A percentile compares a stretch with the other conserved stretches of the same genome.
These are phyloP conservation scores for Sebastes jordani DNA, from an alignment of 2,797 vertebrate genomes.

Conservation along the genomic window DNA sequence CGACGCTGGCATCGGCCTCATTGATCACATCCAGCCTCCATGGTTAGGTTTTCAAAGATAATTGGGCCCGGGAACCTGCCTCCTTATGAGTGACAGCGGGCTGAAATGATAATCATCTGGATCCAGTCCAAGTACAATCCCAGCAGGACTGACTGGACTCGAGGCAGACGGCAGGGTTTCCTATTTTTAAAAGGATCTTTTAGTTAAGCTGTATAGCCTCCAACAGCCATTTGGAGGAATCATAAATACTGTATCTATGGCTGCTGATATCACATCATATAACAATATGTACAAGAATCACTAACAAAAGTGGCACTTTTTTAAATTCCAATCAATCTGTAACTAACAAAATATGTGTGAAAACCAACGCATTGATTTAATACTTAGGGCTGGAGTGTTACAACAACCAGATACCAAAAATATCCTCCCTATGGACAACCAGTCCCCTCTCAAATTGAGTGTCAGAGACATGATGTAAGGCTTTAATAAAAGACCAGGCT, in stretches of 20 bases:
- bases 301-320: neutral
- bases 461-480: conserved; percentile 84
- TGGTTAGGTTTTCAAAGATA: conserved; percentile 90
- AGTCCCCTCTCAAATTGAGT: conserved; percentile 62
- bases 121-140: conserved; percentile 70
- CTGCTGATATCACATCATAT: neutral
- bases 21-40: conserved; percentile 91
- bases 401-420: conserved; percentile 12
- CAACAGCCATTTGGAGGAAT: conserved; percentile 34
- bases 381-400: conserved; percentile 7
- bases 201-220: conserved; percentile 45
- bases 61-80: conserved; percentile 86
- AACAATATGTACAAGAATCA: neutral
- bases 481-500: conserved; percentile 83
- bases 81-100: conserved; percentile 81
- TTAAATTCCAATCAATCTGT: neutral
- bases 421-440: conserved; percentile 34
- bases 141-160: conserved; percentile 64
- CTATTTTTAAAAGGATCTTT: conserved; percentile 56
- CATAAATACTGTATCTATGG: conserved; percentile 37
- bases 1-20: conserved; percentile 87
- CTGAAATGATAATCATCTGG: conserved; percentile 81
- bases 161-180: conserved; percentile 62
- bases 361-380: conserved; percentile 14
- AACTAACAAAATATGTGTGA: neutral